These are phyloP conservation scores for Spodoptera litura DNA, from an alignment of 1,140 invertebrate genomes.

Conservation along the genomic window DNA sequence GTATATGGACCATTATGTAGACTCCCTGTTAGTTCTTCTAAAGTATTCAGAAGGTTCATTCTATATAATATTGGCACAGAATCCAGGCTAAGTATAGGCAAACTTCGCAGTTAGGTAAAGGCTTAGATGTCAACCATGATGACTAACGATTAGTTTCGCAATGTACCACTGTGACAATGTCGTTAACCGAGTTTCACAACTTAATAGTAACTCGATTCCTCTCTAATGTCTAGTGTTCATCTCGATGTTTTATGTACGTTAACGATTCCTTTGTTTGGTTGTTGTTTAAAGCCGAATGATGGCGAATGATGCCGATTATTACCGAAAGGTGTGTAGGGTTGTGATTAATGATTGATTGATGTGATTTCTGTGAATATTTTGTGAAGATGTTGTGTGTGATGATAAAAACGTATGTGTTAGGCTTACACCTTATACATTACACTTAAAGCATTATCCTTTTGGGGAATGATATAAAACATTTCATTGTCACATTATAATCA, in stretches of 20 bases:
- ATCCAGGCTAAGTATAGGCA: neutral
- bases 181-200: conserved; percentile 57
- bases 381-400: too few relatives aligned
- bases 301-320: neutral
- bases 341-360: neutral
- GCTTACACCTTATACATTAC: too few relatives aligned
- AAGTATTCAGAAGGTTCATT: too few relatives aligned
- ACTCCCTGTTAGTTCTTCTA: too few relatives aligned
- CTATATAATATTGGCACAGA: too few relatives aligned
- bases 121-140: conserved; percentile 3
- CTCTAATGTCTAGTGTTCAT: conserved; percentile 34
- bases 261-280: conserved; percentile 15
- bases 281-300: too few relatives aligned
- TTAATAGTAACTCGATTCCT: conserved; percentile 20
- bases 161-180: conserved; percentile 42
- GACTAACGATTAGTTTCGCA: conserved; percentile 33
- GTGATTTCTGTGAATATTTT: neutral
- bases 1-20: neutral
- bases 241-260: neutral
- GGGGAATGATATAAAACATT: too few relatives aligned
- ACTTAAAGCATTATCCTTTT: too few relatives aligned
- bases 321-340: neutral
- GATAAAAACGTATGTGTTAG: too few relatives aligned
- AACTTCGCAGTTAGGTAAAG: conserved; percentile 11
- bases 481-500: too few relatives aligned